Percentiles rank a stretch among this genome's conserved stretches.
phyloP scores from a whole-genome alignment of 2,797 vertebrate species.

The Lophius americanus region DNA sequence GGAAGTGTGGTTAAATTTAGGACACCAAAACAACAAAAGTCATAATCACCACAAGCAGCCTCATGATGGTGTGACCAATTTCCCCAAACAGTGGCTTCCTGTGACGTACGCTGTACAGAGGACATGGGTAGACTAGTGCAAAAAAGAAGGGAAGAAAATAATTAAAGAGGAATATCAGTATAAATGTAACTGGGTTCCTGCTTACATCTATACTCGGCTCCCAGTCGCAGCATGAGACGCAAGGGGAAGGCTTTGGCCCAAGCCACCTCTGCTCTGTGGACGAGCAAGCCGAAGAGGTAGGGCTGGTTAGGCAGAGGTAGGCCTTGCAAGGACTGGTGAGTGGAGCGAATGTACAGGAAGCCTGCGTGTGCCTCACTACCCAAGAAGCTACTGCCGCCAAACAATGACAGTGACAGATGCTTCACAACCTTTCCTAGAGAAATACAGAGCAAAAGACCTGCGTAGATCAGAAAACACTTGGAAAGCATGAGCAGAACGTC shows the following conservation, averaged over 20 bases:
- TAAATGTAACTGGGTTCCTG: not conserved
- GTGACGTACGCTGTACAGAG: slow-evolving; percentile 95
- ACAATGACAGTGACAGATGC: slow-evolving; percentile 93
- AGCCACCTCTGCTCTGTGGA: slow-evolving; percentile 94
- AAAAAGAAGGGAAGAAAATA: slow-evolving; percentile 16
- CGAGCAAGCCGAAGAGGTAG: slow-evolving; percentile 95
- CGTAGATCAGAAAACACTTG: not conserved
- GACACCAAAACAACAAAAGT: slow-evolving; percentile 1
- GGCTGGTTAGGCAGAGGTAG: slow-evolving; percentile 94
- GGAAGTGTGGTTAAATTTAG: not conserved
- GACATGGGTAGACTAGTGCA: slow-evolving; percentile 93
- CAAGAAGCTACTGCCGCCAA: slow-evolving; percentile 89
- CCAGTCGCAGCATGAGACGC: slow-evolving; percentile 94
- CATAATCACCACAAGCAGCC: slow-evolving; percentile 94
- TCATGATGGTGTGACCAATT: slow-evolving; percentile 98
- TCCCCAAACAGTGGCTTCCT: slow-evolving; percentile 97
- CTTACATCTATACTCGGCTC: slow-evolving; percentile 97
- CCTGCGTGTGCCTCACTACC: slow-evolving; percentile 95
- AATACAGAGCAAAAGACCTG: slow-evolving; percentile 3
- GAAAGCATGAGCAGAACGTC: not conserved
- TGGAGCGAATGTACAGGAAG: slow-evolving; percentile 93
- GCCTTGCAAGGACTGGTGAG: slow-evolving; percentile 96
- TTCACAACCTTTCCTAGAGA: slow-evolving; percentile 90
- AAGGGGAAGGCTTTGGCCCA: slow-evolving; percentile 98
- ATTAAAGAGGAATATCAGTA: not conserved